Percentiles rank a stretch among this genome's conserved stretches.
phyloP scores from a whole-genome alignment of 2,113 vertebrate genomes.

The Hemiprocne comata region DNA sequence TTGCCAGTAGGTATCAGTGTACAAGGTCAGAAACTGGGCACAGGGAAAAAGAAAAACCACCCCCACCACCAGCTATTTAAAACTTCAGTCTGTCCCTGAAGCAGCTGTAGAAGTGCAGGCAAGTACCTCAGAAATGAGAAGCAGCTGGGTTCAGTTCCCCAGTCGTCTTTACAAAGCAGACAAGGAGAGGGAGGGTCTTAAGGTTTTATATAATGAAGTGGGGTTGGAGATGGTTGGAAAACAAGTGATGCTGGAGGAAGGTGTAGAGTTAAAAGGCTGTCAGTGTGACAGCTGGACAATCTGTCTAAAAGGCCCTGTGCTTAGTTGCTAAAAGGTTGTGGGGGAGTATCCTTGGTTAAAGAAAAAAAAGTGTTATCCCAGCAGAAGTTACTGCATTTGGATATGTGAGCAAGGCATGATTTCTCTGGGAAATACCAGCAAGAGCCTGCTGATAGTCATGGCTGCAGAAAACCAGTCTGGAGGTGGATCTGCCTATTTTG shows the following conservation, averaged over 20 bases:
- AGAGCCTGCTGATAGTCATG: not conserved
- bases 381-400: not conserved
- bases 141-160: not conserved
- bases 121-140: conserved; percentile 10
- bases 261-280: not conserved
- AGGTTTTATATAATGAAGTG: not conserved
- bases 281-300: not conserved
- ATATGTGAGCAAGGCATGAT: not conserved
- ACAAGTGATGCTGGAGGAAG: not conserved
- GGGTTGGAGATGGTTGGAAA: not conserved
- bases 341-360: not conserved
- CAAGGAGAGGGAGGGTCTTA: not conserved
- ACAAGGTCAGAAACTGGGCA: not conserved
- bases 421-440: not conserved
- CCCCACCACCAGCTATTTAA: not conserved
- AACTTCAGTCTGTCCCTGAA: not conserved
- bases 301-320: not conserved
- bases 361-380: not conserved
- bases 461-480: not conserved
- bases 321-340: not conserved
- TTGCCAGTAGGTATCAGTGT: rapidly evolving
- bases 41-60: not conserved
- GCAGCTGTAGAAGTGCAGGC: conserved; percentile 4
- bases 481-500: not conserved
- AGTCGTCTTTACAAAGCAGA: not conserved